These are phyloP conservation scores for Diplolepis rosae DNA, from an alignment of 2,888 invertebrate genomes.

Conservation along the genomic window DNA sequence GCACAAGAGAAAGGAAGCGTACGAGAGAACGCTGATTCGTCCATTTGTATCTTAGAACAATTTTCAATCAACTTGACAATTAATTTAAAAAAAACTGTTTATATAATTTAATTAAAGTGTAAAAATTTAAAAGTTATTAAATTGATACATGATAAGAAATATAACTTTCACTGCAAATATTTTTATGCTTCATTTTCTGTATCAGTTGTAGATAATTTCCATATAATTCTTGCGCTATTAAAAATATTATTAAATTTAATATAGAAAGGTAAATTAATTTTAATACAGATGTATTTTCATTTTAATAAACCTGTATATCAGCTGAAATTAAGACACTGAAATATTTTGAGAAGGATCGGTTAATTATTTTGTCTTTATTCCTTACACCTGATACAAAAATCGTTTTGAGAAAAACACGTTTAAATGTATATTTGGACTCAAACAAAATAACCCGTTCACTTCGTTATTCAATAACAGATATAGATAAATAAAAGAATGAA, in stretches of 20 bases:
- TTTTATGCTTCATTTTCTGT: background rate
- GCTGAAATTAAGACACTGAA: too few species aligned
- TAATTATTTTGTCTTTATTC: too few species aligned
- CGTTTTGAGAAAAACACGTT: too few species aligned
- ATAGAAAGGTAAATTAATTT: too few species aligned
- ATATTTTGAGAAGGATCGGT: too few species aligned
- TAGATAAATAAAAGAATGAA: conserved; percentile 32
- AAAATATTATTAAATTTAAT: too few species aligned
- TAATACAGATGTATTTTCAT: too few species aligned
- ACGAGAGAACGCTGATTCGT: conserved; percentile 74
- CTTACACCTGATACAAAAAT: too few species aligned
- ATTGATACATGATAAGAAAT: background rate
- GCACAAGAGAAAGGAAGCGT: conserved; percentile 69
- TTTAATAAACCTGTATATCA: too few species aligned
- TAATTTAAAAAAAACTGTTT: background rate
- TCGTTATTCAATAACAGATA: background rate
- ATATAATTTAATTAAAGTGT: background rate
- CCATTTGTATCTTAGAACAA: conserved; percentile 69
- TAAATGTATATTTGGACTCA: background rate
- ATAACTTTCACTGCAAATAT: background rate
- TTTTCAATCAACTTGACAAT: background rate
- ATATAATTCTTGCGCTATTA: background rate
- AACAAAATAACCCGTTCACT: background rate
- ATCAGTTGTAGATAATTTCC: background rate
- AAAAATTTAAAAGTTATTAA: background rate